Conservation (phyloP, 2,797 vertebrate genomes). For the Malurus splendens region DNA sequence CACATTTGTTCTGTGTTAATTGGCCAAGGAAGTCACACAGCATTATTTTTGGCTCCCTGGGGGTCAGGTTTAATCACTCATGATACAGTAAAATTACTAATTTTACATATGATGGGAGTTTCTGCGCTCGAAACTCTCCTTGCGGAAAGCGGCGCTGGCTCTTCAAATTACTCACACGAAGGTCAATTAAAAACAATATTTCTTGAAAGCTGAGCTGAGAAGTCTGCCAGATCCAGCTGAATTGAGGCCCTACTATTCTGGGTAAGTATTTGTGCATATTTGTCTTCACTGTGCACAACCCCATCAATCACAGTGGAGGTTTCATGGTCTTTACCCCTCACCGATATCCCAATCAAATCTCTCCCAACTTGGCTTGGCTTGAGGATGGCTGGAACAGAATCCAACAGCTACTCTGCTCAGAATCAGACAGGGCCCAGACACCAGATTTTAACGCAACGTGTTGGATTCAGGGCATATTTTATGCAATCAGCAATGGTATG, state of each 20-base stretch:
- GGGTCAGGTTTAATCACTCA: slow-evolving; percentile 39
- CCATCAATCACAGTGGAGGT: slow-evolving; percentile 48
- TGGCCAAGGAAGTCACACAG: slow-evolving; percentile 48
- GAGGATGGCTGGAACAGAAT: slow-evolving; percentile 13
- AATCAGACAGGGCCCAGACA: slow-evolving; percentile 59
- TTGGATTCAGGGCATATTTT: slow-evolving; percentile 60
- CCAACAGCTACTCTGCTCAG: slow-evolving; percentile 36
- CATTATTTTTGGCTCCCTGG: slow-evolving; percentile 42
- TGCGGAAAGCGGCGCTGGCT: not conserved
- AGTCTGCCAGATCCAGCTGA: slow-evolving; percentile 43
- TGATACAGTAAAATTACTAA: slow-evolving; percentile 28
- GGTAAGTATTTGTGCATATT: slow-evolving; percentile 48
- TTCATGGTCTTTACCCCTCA: slow-evolving; percentile 43
- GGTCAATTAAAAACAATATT: slow-evolving; percentile 52
- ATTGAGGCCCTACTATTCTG: slow-evolving; percentile 37
- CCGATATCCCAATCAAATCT: slow-evolving; percentile 34
- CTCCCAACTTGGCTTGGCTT: slow-evolving; percentile 27
- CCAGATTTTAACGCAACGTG: slow-evolving; percentile 42
- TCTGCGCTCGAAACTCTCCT: not conserved
- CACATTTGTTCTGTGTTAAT: slow-evolving; percentile 56
- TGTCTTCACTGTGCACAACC: slow-evolving; percentile 27
- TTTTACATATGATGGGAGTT: slow-evolving; percentile 15
- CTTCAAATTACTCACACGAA: slow-evolving; percentile 6
- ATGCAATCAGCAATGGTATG: slow-evolving; percentile 61
- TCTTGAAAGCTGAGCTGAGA: slow-evolving; percentile 34